Conservation (phyloP, 92 coral and sea anemone genomes). For the Siderastrea radians region DNA sequence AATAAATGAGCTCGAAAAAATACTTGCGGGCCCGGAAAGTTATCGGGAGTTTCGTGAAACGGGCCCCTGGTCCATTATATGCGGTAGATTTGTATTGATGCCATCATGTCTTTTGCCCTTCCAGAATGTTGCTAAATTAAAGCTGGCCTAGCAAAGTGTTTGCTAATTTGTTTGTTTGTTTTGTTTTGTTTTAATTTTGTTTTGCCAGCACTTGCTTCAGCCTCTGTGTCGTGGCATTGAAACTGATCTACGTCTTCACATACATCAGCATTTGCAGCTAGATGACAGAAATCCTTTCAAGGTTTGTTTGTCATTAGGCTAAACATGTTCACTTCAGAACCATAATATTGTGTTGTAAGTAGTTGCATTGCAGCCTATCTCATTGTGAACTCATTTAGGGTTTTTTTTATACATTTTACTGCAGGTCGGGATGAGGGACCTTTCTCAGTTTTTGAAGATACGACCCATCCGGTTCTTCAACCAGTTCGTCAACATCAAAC, state of each 20-base stretch:
- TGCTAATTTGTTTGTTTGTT: not conserved
- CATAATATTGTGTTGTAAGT: not conserved
- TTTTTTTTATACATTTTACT: not conserved
- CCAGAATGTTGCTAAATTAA: too few relatives aligned
- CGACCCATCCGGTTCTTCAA: slow-evolving; percentile 94
- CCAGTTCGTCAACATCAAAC: slow-evolving; percentile 91
- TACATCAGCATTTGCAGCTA: slow-evolving; percentile 96
- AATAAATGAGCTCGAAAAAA: too few relatives aligned
- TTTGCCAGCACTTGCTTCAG: slow-evolving; percentile 83
- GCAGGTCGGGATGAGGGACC: slow-evolving; percentile 95
- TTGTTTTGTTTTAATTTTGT: not conserved
- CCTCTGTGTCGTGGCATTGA: slow-evolving; percentile 95
- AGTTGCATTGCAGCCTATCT: not conserved
- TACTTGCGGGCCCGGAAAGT: too few relatives aligned
- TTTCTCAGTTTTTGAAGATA: slow-evolving; percentile 92
- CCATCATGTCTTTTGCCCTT: too few relatives aligned
- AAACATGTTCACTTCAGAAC: not conserved
- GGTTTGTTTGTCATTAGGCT: slow-evolving; percentile 47
- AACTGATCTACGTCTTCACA: slow-evolving; percentile 97
- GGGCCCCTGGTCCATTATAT: too few relatives aligned
- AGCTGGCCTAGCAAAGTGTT: too few relatives aligned
- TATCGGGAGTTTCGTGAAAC: too few relatives aligned
- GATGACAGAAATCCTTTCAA: slow-evolving; percentile 98
- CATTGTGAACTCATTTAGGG: not conserved
- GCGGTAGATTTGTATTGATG: too few relatives aligned